Evolutionary conservation across 2,888 invertebrate genomes (phyloP).

Genomic region (Andrena hattorfiana): DNA sequence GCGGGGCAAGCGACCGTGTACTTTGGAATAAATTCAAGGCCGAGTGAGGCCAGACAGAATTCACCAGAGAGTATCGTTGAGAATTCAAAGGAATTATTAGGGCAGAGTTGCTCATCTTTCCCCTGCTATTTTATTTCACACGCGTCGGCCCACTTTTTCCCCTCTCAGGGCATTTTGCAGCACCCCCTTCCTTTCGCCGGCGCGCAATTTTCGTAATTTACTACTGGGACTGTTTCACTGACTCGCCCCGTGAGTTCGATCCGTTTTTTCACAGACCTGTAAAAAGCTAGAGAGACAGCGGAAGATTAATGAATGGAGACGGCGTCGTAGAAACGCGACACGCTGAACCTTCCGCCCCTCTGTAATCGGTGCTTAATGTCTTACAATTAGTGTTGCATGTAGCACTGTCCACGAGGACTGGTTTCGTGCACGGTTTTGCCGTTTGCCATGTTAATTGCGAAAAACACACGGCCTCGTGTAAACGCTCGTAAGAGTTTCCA

Average conservation of each 20-base stretch:
- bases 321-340: slow-evolving; percentile 3
- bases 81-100: slow-evolving; percentile 51
- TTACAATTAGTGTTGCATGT: slow-evolving; percentile 4
- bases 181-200: too few species aligned
- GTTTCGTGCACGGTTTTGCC: neutral
- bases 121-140: slow-evolving; percentile 1
- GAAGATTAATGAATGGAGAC: slow-evolving; percentile 19
- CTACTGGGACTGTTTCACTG: neutral
- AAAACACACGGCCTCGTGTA: neutral
- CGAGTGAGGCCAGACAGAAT: slow-evolving; percentile 13
- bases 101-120: too few species aligned
- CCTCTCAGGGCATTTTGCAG: neutral
- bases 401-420: neutral
- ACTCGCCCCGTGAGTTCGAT: neutral
- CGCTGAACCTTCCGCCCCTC: neutral
- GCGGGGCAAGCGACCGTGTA: neutral
- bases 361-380: neutral
- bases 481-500: neutral
- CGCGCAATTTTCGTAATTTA: slow-evolving; percentile 22
- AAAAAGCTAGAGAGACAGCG: neutral
- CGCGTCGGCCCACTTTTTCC: neutral
- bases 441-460: neutral
- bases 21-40: neutral
- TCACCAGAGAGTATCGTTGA: slow-evolving; percentile 37
- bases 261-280: neutral